phyloP scores from a whole-genome alignment of 2,113 vertebrate species.

The Oncorhynchus mykiss region DNA sequence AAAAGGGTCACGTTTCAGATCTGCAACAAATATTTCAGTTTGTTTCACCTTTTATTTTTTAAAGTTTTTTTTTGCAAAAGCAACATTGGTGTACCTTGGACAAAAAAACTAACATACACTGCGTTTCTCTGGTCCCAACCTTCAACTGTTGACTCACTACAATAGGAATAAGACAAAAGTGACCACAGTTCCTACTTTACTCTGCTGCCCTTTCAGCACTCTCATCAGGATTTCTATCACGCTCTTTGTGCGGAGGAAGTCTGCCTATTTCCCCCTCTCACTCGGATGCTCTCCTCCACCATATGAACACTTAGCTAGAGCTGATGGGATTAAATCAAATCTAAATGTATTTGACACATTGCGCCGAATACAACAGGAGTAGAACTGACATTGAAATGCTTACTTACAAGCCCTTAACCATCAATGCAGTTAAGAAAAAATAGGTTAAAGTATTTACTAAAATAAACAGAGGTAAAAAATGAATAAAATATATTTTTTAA shows the following conservation, averaged over 20 bases:
- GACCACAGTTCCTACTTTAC: conserved; percentile 4
- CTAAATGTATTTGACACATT: not conserved
- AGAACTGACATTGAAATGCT: too few relatives aligned
- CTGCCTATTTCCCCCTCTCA: conserved; percentile 34
- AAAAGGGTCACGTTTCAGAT: not conserved
- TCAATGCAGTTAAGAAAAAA: too few relatives aligned
- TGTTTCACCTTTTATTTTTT: not conserved
- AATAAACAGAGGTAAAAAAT: too few relatives aligned
- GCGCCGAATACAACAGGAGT: too few relatives aligned
- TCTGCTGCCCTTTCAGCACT: conserved; percentile 3
- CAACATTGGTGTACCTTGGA: not conserved
- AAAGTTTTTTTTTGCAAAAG: too few relatives aligned
- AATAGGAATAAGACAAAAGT: not conserved
- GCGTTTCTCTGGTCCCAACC: not conserved
- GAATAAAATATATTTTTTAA: too few relatives aligned
- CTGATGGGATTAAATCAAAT: not conserved
- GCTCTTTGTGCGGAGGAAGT: conserved; percentile 46
- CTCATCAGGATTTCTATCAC: conserved; percentile 30
- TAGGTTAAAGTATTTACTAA: too few relatives aligned
- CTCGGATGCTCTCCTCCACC: not conserved
- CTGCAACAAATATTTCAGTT: not conserved
- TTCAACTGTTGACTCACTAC: not conserved
- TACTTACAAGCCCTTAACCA: too few relatives aligned
- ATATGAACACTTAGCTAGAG: not conserved
- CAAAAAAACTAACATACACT: not conserved